Evolutionary conservation across 1,140 invertebrate species (phyloP).

Genomic region (Helicorthomorpha holstii): DNA sequence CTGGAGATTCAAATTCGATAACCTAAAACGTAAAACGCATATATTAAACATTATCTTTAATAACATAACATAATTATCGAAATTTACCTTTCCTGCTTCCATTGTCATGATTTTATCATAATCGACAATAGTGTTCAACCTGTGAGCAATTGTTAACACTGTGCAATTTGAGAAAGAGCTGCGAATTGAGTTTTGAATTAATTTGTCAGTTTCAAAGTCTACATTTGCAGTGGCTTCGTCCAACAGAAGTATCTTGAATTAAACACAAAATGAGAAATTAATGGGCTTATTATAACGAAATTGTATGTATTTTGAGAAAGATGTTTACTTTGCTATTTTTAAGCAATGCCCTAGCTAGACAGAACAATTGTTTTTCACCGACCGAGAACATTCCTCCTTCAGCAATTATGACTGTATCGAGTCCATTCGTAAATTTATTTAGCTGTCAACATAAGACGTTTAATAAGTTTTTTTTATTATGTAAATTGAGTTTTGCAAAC

Average conservation of each 20-base stretch:
- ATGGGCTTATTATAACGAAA: background rate
- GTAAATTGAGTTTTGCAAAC: background rate
- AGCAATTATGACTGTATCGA: constrained; percentile 16
- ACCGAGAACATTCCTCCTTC: constrained; percentile 33
- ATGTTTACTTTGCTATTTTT: constrained; percentile 25
- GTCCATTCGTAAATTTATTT: background rate
- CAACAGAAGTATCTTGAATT: constrained; percentile 28
- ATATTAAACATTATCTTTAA: background rate
- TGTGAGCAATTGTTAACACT: constrained; percentile 42
- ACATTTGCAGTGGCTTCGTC: constrained; percentile 40
- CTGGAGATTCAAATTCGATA: background rate
- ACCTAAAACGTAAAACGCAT: background rate
- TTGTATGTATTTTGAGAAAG: background rate
- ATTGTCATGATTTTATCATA: constrained; percentile 37
- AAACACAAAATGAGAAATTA: background rate
- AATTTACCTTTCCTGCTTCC: constrained; percentile 32
- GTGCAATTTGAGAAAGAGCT: constrained; percentile 47
- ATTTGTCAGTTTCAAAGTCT: constrained; percentile 37
- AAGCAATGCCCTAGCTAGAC: constrained; percentile 26
- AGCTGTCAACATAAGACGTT: background rate
- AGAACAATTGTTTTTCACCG: constrained; percentile 33
- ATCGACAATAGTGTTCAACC: constrained; percentile 34
- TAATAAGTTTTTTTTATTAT: background rate
- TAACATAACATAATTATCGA: background rate
- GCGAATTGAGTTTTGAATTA: constrained; percentile 46